A percentile compares a stretch with the other conserved stretches of the same genome.
Evolutionary conservation across 2,888 invertebrate genomes (phyloP).

Genomic region (Troilus luridus): DNA sequence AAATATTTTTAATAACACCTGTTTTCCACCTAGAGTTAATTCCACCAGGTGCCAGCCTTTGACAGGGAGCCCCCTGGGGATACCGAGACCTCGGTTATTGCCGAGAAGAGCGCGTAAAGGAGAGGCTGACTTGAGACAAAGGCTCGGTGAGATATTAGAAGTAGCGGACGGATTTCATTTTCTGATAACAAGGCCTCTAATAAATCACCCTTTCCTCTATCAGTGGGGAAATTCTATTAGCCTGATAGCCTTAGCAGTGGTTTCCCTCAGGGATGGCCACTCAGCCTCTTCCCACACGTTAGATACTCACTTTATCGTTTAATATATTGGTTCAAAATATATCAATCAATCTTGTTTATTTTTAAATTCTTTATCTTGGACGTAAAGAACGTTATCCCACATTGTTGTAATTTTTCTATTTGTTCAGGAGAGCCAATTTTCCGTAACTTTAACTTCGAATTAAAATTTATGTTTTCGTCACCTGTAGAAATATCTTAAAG

Average conservation of each 20-base stretch:
- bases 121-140: not conserved
- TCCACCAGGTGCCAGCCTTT: not conserved
- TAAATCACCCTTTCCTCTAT: conserved; percentile 47
- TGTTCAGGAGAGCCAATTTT: no score
- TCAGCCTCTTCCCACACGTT: not conserved
- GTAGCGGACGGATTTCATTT: conserved; percentile 41
- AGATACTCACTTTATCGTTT: not conserved
- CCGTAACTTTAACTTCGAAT: no score
- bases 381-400: no score
- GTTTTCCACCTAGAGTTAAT: no score
- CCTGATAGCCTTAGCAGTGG: not conserved
- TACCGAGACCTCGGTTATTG: not conserved
- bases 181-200: conserved; percentile 39
- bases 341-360: not conserved
- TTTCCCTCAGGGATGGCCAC: not conserved
- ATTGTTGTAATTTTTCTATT: no score
- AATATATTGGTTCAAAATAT: not conserved
- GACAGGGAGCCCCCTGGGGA: not conserved
- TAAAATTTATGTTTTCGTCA: no score
- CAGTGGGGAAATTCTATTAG: conserved; percentile 43
- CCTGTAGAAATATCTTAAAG: no score
- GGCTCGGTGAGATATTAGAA: conserved; percentile 42
- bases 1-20: not conserved
- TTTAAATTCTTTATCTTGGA: not conserved
- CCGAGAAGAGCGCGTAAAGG: not conserved